phyloP scores from a whole-genome alignment of 2,888 invertebrate genomes.

The Leptura quadrifasciata region DNA sequence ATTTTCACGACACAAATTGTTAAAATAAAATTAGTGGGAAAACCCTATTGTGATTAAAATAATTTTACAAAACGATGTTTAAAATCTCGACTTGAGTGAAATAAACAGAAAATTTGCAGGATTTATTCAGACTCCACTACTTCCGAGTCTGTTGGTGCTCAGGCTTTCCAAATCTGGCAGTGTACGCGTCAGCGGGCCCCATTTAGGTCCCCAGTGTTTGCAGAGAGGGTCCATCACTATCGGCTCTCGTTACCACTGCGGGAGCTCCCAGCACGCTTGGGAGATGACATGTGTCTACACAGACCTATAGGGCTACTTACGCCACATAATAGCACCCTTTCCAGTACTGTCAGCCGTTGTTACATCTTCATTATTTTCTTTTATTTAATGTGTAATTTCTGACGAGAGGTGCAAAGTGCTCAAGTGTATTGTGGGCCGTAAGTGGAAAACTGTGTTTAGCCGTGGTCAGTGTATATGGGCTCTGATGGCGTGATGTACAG shows the following conservation, averaged over 20 bases:
- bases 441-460: conserved; percentile 41
- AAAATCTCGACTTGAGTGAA: background rate
- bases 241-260: conserved; percentile 37
- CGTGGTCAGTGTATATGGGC: conserved; percentile 9
- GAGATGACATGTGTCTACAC: conserved; percentile 60
- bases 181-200: conserved; percentile 29
- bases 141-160: background rate
- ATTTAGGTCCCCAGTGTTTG: conserved; percentile 54
- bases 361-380: conserved; percentile 56
- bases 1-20: too few species aligned
- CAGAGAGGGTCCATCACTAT: conserved; percentile 60
- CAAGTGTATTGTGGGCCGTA: conserved; percentile 17
- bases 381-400: conserved; percentile 48
- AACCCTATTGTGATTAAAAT: too few species aligned
- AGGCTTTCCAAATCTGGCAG: conserved; percentile 22
- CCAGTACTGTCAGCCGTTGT: conserved; percentile 27
- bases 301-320: conserved; percentile 51
- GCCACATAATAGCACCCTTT: conserved; percentile 49
- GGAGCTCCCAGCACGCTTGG: conserved; percentile 53
- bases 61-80: background rate
- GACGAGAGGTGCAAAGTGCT: conserved; percentile 12
- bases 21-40: too few species aligned
- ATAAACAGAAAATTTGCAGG: background rate
- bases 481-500: conserved; percentile 12
- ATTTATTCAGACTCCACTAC: conserved; percentile 6